These are phyloP conservation scores for Drosophila eugracilis DNA, from an alignment of 1,140 invertebrate genomes.

Conservation along the genomic window DNA sequence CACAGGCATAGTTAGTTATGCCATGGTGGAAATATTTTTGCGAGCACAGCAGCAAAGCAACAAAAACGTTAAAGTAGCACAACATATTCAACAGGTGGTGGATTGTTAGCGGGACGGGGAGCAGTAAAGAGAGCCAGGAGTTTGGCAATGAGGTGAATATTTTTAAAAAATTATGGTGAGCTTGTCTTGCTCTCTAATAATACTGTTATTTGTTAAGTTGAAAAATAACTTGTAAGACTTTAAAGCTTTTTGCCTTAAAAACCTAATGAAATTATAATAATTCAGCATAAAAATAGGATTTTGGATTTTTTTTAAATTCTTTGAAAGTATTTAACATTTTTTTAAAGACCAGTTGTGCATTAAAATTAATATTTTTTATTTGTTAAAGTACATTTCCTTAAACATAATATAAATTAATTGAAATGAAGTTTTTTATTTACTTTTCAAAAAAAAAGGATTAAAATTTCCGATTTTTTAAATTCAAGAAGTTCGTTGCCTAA, in stretches of 20 bases:
- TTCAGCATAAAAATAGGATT: too few relatives aligned
- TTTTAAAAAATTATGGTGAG: not conserved
- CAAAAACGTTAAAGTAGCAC: conserved; percentile 58
- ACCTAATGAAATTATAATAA: too few relatives aligned
- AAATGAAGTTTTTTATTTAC: not conserved
- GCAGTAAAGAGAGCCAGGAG: conserved; percentile 8
- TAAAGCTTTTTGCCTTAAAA: too few relatives aligned
- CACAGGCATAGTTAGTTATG: conserved; percentile 63
- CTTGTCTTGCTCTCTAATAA: not conserved
- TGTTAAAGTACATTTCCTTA: too few relatives aligned
- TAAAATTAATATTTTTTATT: too few relatives aligned
- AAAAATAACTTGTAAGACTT: too few relatives aligned
- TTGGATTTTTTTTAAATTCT: too few relatives aligned
- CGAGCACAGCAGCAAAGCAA: conserved; percentile 13
- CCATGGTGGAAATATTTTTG: conserved; percentile 59
- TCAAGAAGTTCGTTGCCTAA: conserved; percentile 61
- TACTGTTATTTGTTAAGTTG: not conserved
- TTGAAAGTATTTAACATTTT: too few relatives aligned
- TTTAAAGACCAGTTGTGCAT: too few relatives aligned
- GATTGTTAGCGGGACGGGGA: not conserved
- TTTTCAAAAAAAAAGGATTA: not conserved
- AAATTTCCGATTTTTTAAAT: conserved; percentile 1
- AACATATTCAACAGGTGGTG: conserved; percentile 41
- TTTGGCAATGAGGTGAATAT: conserved; percentile 15
- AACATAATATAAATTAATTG: too few relatives aligned